Base-by-base conservation (phyloP, 2,888 invertebrate genomes). In the Agrochola litura region DNA sequence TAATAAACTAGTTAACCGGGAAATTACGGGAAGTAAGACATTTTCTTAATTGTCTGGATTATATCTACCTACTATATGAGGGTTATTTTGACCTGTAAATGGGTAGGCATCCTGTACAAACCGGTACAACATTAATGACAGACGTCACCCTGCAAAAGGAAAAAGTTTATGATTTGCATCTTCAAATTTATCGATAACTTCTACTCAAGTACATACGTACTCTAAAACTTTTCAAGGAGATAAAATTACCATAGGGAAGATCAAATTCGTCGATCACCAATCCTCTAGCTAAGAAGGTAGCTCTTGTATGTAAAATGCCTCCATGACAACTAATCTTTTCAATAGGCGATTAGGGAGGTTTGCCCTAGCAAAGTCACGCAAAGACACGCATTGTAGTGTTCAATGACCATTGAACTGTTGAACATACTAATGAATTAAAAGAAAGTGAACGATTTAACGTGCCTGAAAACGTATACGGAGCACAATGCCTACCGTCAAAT, bases 21-120 rank as follows among this genome's bases (percentile, higher is more conserved):
- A 71, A 72, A 78, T 73, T 76, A 63, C 71, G 56, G 81, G 81
- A 84, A 77, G 46, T 69, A 16, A 74, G 81, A 73, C 49, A 77
- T 83, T 84, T 81, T 74, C 74, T 72, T 77, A 74, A 75, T 75
- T 60, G 61, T 71, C 37, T 25, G 19, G 46, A 61, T 30, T 71
- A 54, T 68, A 6, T 58, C 25, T n/a, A 64, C 58, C 58, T 71
- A 22, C 52, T 58, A 64, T 30, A 61, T 60, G 22, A 41, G 61
- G 10, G 14, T 58, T 56, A 74, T 61, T 19, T 60, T 22, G 46
- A 65, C 37, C 37, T 54, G 41, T 41, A 71, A 25, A 14, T 64
- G 46, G 6, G 6, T 8, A 43, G 9, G 12, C 10, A 58, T 76
- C 58, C 46, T 64, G 54, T 60, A 43, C 58, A 68, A 71, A 80